Base-by-base conservation (phyloP, 2,797 vertebrate species). In the Avahi laniger region DNA sequence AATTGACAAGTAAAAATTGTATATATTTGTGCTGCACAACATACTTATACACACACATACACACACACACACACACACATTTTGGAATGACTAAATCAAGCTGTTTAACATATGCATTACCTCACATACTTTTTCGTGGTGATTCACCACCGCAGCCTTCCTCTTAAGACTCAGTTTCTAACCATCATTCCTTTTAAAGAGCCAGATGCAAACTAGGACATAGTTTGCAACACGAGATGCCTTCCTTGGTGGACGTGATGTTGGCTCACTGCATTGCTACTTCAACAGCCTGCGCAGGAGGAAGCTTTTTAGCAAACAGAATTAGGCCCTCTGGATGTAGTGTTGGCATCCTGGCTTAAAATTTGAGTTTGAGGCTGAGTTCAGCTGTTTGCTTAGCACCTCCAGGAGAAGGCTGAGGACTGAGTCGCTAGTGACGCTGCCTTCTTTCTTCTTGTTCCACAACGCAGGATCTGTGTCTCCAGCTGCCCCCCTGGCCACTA, bases 401-500 rank as follows among this genome's bases (percentile, higher is more conserved):
- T 57, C n/a, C 17, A 26, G 14, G 28, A 61, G 30, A 81, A 46
- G 33, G 24, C 52, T 46, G 4, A 46, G n/a, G 33, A 65, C 38
- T 4, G 5, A 11, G 2, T 46, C 4, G 0, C 26, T 50, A 17
- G 13, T 95, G 72, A 93, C 1, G 1, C 35, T 17, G 12, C 52
- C 28, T 48, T 86, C 65, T 95, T 90, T 82, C 88, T 48, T 93
- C 14, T 84, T 2, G 26, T 81, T 93, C 50, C 0, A 0, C 93
- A 48, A 92, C 94, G 2, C 98, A 99, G 99, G 98, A 99, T 99
- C 98, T 99, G 99, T 97, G 99, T 99, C 97, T 99, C 99, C 0
- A 99, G 99, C 98, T 99, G 99, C 97, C 99, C 99, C 61, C 98
- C 99, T 59, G 99, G 99, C 85, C 99, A 99, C 98, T 99, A 99